Base-by-base conservation (phyloP, 2,797 vertebrate species). In the Chrysocyon brachyurus region DNA sequence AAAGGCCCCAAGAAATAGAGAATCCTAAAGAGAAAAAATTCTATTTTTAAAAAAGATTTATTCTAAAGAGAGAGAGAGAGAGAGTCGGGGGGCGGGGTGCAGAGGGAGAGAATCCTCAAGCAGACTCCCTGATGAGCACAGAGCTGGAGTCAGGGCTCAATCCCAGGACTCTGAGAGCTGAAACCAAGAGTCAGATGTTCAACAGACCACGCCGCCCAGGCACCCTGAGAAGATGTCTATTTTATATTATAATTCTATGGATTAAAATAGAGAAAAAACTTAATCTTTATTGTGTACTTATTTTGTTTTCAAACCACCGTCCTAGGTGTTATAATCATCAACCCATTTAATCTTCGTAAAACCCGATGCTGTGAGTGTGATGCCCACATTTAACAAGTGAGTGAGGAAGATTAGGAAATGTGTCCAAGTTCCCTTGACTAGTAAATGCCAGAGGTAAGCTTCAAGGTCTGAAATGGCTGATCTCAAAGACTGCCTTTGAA, bases 251-350 rank as follows among this genome's bases (percentile, higher is more conserved):
- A 94, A 36, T 84, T 87, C 4, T 54, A 12, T 84, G 22, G 33
- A 70, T 84, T 90, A 87, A 96, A 92, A 92, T 93, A 77, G 49
- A 54, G n/a, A 87, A 79, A 87, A 9, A 10, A 73, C 56, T n/a
- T 72, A 15, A 81, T 33, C 73, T 97, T 77, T 81, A 28, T 56
- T 28, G 1, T 87, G 46, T 59, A 36, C 10, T 26, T 93, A 54
- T 70, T 64, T 92, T 85, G 52, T 92, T 91, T 96, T 66, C 31
- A 78, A 61, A 81, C 36, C 16, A 61, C 24, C 31, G 2, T n/a
- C 11, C 14, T 77, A 49, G 12, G 19, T 85, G 86, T 94, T 77
- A 17, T 90, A 28, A 6, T 79, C 21, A 90, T 86, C 24, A 85
- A 57, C 7, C 91, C 68, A 82, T 82, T 54, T 26, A 89, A 12